These are phyloP conservation scores for Tetragonula clypearis DNA, from an alignment of 1,140 invertebrate species.

Conservation along the genomic window DNA sequence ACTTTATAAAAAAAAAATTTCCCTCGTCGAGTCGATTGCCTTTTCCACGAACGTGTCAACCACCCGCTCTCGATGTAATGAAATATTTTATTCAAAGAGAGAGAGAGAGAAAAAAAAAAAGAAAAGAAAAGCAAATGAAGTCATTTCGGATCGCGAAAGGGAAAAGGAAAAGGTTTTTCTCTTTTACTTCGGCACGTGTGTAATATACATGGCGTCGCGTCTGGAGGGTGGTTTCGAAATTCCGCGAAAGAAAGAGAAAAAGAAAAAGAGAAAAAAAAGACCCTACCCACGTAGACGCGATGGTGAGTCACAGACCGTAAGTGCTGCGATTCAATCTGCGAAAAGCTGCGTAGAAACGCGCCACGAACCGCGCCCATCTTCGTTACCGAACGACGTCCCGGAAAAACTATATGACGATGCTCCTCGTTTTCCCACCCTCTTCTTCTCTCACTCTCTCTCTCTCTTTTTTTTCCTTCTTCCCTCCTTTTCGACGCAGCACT, in stretches of 20 bases:
- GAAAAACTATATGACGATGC: conserved; percentile 20
- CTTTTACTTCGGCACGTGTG: background rate
- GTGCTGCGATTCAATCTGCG: conserved; percentile 35
- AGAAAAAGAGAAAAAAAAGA: conserved; percentile 14
- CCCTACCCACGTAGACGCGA: background rate
- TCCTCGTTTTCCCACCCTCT: background rate
- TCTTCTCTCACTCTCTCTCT: background rate
- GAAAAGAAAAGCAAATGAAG: background rate
- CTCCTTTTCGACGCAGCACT: background rate
- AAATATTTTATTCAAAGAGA: no score
- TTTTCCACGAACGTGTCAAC: no score
- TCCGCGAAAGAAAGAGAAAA: conserved; percentile 1
- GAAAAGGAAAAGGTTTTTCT: background rate
- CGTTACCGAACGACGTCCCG: conserved; percentile 36
- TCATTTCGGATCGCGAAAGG: background rate
- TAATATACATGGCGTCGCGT: conserved; percentile 11
- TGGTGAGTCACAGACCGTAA: conserved; percentile 16
- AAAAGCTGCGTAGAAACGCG: conserved; percentile 32
- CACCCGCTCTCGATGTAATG: no score
- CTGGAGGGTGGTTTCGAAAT: conserved; percentile 2
- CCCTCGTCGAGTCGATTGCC: no score
- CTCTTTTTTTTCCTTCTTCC: background rate
- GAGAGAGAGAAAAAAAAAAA: no score
- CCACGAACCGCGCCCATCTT: conserved; percentile 42
- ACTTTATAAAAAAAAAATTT: no score